These are phyloP conservation scores for Drosophila aldrichi DNA, from an alignment of 2,888 invertebrate species.

Conservation along the genomic window DNA sequence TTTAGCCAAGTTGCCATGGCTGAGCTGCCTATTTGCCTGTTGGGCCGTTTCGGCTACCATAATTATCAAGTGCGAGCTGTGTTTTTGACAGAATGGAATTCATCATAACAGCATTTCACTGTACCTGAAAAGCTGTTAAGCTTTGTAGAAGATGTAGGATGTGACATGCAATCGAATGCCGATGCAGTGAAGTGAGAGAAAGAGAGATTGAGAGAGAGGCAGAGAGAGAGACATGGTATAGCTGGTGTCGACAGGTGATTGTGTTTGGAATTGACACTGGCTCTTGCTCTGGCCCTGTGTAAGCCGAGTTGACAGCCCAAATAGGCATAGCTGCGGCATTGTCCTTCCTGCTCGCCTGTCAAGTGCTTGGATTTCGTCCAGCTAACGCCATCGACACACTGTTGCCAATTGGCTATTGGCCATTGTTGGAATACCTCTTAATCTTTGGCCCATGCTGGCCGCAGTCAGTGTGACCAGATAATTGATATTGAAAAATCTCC, in stretches of 20 bases:
- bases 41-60: background rate
- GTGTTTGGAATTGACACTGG: background rate
- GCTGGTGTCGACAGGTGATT: conserved; percentile 6
- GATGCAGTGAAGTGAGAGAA: background rate
- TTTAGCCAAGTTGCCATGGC: background rate
- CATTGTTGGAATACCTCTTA: conserved; percentile 5
- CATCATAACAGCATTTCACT: conserved; percentile 6
- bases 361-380: conserved; percentile 15
- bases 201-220: background rate
- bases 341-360: conserved; percentile 9
- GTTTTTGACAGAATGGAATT: background rate
- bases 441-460: background rate
- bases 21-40: background rate
- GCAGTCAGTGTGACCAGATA: conserved; percentile 3
- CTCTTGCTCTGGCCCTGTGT: conserved; percentile 28
- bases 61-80: background rate
- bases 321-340: conserved; percentile 35
- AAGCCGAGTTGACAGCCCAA: conserved; percentile 45
- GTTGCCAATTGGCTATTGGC: conserved; percentile 12
- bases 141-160: background rate
- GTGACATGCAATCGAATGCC: background rate
- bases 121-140: background rate
- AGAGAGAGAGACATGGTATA: no score
- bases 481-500: conserved; percentile 27
- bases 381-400: conserved; percentile 10